phyloP scores from a whole-genome alignment of 1,140 invertebrate genomes.

The Lepidostoma basale region DNA sequence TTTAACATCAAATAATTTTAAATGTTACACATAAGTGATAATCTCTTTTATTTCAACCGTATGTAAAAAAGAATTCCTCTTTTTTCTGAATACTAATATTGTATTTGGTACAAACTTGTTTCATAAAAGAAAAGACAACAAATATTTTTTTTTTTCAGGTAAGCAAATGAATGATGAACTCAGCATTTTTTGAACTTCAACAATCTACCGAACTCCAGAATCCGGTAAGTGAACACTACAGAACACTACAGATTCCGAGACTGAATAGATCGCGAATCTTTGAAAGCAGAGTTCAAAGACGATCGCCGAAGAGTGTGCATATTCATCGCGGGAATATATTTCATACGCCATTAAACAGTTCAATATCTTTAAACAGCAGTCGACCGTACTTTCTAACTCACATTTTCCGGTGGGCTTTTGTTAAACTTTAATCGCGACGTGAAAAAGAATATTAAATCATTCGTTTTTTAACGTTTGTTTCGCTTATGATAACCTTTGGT shows the following conservation, averaged over 20 bases:
- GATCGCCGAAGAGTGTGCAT: not conserved
- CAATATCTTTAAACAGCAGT: conserved; percentile 4
- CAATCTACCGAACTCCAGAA: no score
- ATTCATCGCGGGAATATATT: conserved; percentile 8
- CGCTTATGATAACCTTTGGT: not conserved
- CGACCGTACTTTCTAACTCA: not conserved
- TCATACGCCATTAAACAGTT: conserved; percentile 12
- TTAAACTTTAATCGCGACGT: no score
- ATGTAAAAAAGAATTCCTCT: no score
- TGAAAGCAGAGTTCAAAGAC: not conserved
- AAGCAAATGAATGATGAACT: not conserved
- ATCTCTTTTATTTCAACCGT: no score
- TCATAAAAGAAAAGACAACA: no score
- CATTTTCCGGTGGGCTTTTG: no score
- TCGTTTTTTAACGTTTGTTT: no score
- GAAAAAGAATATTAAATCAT: no score
- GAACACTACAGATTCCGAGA: not conserved
- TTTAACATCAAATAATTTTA: no score
- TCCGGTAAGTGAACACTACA: not conserved
- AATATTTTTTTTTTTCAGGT: conserved; percentile 6
- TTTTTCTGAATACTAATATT: no score
- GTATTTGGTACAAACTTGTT: no score
- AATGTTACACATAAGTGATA: no score
- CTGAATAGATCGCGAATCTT: not conserved
- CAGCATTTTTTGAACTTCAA: not conserved